Conservation (phyloP, 1,140 invertebrate species). For the Lasioglossum baleicum region DNA sequence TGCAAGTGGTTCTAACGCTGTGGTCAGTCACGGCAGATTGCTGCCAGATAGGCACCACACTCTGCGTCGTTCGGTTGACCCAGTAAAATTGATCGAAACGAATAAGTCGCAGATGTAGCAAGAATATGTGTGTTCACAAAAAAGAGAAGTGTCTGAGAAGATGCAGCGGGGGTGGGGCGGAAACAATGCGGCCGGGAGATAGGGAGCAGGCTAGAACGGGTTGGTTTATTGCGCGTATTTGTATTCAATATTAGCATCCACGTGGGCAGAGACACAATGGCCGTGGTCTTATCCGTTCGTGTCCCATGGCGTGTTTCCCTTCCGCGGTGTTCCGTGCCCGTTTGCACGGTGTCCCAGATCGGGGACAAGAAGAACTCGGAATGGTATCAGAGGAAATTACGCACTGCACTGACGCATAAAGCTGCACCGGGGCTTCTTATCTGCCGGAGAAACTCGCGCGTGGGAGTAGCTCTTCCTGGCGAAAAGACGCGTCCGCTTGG, state of each 20-base stretch:
- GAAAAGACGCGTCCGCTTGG: background rate
- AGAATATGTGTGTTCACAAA: background rate
- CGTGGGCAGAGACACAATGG: conserved; percentile 69
- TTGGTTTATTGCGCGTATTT: conserved; percentile 62
- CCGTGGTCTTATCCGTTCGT: conserved; percentile 44
- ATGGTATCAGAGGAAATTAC: conserved; percentile 44
- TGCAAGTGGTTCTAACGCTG: too few species aligned
- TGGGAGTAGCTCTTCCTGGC: conserved; percentile 9
- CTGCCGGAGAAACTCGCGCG: conserved; percentile 14
- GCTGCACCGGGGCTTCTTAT: conserved; percentile 22
- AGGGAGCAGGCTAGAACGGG: conserved; percentile 38
- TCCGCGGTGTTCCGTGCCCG: conserved; percentile 38
- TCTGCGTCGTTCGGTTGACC: too few species aligned
- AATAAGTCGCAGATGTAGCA: background rate
- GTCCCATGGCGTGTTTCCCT: conserved; percentile 54
- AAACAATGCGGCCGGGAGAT: conserved; percentile 49
- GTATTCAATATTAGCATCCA: conserved; percentile 66
- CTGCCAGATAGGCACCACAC: too few species aligned
- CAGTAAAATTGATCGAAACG: too few species aligned
- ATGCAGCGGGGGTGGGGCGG: conserved; percentile 14
- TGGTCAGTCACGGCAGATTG: too few species aligned
- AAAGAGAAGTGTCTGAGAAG: background rate
- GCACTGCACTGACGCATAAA: conserved; percentile 41
- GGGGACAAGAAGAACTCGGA: conserved; percentile 11
- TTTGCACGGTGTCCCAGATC: conserved; percentile 50